Percentiles rank a stretch among this genome's conserved stretches.
Evolutionary conservation across 2,888 invertebrate genomes (phyloP).

Genomic region (Aradus depressus): DNA sequence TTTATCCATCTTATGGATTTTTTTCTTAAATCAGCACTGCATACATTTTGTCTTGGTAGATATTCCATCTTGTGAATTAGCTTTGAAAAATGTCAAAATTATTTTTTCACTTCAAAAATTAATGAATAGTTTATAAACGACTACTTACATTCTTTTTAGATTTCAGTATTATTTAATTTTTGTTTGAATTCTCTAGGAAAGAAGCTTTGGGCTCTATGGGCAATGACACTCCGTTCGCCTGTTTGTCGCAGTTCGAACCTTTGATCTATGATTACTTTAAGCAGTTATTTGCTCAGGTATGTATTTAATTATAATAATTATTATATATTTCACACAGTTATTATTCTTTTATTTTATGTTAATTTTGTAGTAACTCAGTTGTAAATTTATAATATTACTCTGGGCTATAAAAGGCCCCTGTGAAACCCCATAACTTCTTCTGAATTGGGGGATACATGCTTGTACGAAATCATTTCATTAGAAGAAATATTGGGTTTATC

Average conservation of each 20-base stretch:
- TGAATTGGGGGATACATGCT: no score
- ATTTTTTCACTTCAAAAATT: slow-evolving; percentile 1
- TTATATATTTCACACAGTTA: background rate
- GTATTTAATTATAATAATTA: slow-evolving; percentile 7
- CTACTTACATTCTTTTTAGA: background rate
- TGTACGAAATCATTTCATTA: no score
- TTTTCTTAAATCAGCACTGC: no score
- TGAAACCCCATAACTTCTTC: no score
- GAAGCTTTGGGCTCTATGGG: slow-evolving; percentile 99
- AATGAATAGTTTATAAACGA: background rate
- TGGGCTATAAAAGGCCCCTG: no score
- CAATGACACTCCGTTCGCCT: slow-evolving; percentile 95
- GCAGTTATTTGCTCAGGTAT: slow-evolving; percentile 91
- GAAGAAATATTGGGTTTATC: no score
- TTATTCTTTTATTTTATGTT: background rate
- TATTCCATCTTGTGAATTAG: no score
- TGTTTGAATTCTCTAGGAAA: slow-evolving; percentile 52
- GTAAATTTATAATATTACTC: no score
- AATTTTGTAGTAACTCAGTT: background rate
- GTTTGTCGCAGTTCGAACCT: slow-evolving; percentile 90
- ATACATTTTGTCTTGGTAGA: no score
- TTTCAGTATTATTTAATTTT: background rate
- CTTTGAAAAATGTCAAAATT: background rate
- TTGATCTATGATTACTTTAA: slow-evolving; percentile 95
- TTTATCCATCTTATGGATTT: no score